These are phyloP conservation scores for Frankliniella fusca DNA, from an alignment of 2,888 invertebrate genomes.

Conservation along the genomic window DNA sequence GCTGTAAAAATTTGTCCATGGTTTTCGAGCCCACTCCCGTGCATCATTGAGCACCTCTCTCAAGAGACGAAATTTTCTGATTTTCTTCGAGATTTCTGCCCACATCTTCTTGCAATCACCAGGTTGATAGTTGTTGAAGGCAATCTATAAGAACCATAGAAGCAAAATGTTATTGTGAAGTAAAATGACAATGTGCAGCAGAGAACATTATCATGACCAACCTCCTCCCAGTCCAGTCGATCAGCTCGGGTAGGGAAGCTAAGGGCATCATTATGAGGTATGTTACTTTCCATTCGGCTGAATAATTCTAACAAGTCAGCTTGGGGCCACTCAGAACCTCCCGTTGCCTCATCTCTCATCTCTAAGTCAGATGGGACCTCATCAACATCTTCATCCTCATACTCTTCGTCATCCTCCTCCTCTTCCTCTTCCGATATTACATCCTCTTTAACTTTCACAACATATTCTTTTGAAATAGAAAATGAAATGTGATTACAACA, in stretches of 20 bases:
- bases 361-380: neutral
- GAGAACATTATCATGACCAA: slow-evolving; percentile 39
- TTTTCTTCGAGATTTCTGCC: slow-evolving; percentile 47
- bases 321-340: slow-evolving; percentile 45
- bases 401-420: neutral
- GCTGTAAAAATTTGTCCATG: slow-evolving; percentile 49
- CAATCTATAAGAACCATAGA: slow-evolving; percentile 43
- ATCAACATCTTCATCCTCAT: neutral
- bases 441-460: neutral
- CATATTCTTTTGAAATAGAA: neutral
- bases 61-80: slow-evolving; percentile 51
- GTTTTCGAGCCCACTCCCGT: slow-evolving; percentile 48
- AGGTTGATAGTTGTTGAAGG: slow-evolving; percentile 50
- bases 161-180: slow-evolving; percentile 32
- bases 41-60: slow-evolving; percentile 52
- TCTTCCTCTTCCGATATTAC: neutral
- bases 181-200: slow-evolving; percentile 1
- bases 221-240: slow-evolving; percentile 51
- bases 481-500: neutral
- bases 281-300: slow-evolving; percentile 46
- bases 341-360: neutral
- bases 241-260: slow-evolving; percentile 48
- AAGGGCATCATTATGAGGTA: slow-evolving; percentile 50
- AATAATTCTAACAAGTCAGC: slow-evolving; percentile 49
- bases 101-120: slow-evolving; percentile 52